Conservation (phyloP, 2,888 invertebrate species). For the Cenopis cana region DNA sequence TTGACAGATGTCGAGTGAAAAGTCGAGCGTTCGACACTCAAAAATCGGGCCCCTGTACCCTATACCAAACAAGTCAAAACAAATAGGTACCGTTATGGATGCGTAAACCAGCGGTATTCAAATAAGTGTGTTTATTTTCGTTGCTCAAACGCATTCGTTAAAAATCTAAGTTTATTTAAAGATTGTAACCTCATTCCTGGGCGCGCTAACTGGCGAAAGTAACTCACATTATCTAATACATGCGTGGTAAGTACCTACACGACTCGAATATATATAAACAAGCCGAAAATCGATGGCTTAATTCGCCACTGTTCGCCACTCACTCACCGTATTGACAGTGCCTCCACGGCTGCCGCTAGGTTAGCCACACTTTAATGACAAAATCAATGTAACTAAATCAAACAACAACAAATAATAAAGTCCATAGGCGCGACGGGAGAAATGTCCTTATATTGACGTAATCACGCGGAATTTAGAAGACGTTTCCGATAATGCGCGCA, state of each 20-base stretch:
- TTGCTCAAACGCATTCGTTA: conserved; percentile 60
- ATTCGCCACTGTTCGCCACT: no score
- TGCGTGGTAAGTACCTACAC: conserved; percentile 34
- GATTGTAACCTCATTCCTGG: conserved; percentile 73
- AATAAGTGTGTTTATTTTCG: conserved; percentile 43
- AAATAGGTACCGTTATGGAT: conserved; percentile 11
- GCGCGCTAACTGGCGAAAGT: conserved; percentile 70
- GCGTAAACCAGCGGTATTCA: conserved; percentile 17
- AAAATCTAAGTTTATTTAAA: conserved; percentile 75
- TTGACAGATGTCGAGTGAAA: no score
- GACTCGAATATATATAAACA: conserved; percentile 46
- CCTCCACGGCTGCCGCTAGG: conserved; percentile 52
- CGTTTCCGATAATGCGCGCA: conserved; percentile 53
- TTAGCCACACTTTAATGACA: conserved; percentile 58
- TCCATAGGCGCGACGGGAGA: conserved; percentile 50
- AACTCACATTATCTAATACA: conserved; percentile 48
- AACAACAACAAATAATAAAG: conserved; percentile 68
- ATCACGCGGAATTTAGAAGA: conserved; percentile 57
- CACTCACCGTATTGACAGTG: conserved; percentile 69
- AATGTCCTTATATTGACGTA: conserved; percentile 64
- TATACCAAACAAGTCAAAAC: conserved; percentile 29
- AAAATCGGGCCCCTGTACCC: no score
- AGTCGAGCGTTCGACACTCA: no score
- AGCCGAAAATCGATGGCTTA: conserved; percentile 49
- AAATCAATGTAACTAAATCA: conserved; percentile 52